These are phyloP conservation scores for Aegotheles bennettii DNA, from an alignment of 2,113 vertebrate genomes.

Conservation along the genomic window DNA sequence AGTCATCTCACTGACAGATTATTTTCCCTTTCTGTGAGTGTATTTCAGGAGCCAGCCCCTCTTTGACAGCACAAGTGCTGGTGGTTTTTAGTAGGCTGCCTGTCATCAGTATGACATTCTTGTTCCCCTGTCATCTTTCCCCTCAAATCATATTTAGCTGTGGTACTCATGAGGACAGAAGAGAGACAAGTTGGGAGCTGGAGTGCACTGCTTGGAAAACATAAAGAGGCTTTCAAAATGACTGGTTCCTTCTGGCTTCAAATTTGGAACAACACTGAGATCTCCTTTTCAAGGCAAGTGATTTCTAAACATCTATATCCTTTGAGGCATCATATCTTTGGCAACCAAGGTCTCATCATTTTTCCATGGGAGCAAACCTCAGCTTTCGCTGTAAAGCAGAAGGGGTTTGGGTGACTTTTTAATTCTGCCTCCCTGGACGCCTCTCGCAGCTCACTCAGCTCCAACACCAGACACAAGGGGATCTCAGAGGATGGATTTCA, in stretches of 20 bases:
- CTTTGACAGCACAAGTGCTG: background rate
- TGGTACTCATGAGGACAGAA: background rate
- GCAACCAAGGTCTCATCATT: background rate
- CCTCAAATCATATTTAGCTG: background rate
- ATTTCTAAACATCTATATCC: background rate
- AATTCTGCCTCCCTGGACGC: background rate
- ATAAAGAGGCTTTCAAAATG: background rate
- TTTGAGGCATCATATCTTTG: background rate
- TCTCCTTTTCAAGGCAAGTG: background rate
- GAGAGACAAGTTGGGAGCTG: background rate
- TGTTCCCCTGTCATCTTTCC: background rate
- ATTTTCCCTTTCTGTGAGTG: background rate
- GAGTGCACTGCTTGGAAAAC: background rate
- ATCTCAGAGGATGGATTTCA: background rate
- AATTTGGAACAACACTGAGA: background rate
- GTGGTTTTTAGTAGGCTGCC: background rate
- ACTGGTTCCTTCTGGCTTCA: background rate
- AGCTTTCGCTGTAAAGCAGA: background rate
- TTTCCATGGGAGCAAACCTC: background rate
- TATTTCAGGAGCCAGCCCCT: background rate
- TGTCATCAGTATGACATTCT: background rate
- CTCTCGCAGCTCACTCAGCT: background rate
- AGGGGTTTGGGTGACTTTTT: background rate
- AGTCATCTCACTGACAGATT: background rate
- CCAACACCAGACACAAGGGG: accelerated